These are phyloP conservation scores for Callopanchax toddi DNA, from an alignment of 2,113 vertebrate species.

Conservation along the genomic window DNA sequence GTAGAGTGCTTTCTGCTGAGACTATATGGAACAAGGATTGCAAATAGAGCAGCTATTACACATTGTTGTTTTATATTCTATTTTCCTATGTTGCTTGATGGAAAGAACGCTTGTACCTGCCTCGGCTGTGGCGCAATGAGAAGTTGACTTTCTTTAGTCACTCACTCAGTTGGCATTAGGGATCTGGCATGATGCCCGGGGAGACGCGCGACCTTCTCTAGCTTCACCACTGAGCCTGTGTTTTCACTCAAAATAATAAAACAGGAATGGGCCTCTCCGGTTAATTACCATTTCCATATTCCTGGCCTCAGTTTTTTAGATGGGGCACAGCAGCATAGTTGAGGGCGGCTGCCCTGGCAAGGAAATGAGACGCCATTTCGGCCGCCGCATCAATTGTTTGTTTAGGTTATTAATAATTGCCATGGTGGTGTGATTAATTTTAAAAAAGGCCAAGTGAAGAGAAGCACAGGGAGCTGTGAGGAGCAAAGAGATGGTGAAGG, in stretches of 20 bases:
- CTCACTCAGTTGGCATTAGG: conserved; percentile 62
- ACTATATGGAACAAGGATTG: conserved; percentile 25
- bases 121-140: conserved; percentile 85
- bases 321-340: conserved; percentile 46
- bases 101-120: conserved; percentile 89
- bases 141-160: conserved; percentile 61
- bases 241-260: conserved; percentile 90
- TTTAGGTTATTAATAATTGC: conserved; percentile 87
- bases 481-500: conserved; percentile 15
- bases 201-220: conserved; percentile 61
- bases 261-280: conserved; percentile 82
- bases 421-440: conserved; percentile 75
- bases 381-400: conserved; percentile 81
- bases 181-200: conserved; percentile 76
- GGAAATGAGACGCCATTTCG: conserved; percentile 76
- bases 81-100: conserved; percentile 77
- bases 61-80: conserved; percentile 34
- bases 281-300: conserved; percentile 93
- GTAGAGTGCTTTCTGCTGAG: background rate
- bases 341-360: conserved; percentile 25
- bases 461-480: conserved; percentile 17
- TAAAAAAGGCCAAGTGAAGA: conserved; percentile 73
- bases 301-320: conserved; percentile 73
- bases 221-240: conserved; percentile 69
- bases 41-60: conserved; percentile 27